Evolutionary conservation across 2,113 vertebrate genomes (phyloP), one percentile per base, ranked within the genome.

Genomic region (Cathartes aura): DNA sequence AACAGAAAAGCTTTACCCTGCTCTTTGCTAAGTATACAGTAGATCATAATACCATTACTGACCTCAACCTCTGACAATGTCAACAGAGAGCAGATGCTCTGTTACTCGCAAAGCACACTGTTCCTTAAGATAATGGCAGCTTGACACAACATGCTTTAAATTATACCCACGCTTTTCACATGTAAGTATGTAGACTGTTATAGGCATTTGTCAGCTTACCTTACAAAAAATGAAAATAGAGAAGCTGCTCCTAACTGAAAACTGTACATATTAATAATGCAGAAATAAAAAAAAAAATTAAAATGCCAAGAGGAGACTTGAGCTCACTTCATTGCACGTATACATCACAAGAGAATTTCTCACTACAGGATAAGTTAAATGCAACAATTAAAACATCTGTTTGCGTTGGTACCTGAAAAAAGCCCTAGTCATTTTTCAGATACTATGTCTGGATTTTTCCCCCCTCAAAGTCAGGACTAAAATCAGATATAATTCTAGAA

Each of bases 31-130:
- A 89, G 70, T 8, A 76, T 38, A 82, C 93, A 96, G 93, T 73
- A 85, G 89, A 75, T 82, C 76, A 93, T 71, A 92, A 97, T 83
- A 82, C 84, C 95, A 95, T 96, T 97, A 96, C 90, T 96, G 93
- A 95, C 90, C 90, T 85, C 90, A n/a, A 73, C 72, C 88, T 93
- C 91, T 83, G 92, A 90, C 88, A 96, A 87, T 94, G 97, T 97
- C 98, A 98, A 97, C 95, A 98, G 91, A 94, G 83, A 97, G 82
- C 97, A 98, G 96, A 95, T 98, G 97, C 93, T 97, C 87, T 36
- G 4, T 84, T 71, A 42, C 84, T 70, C 71, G 79, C 72, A 96
- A 75, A 89, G 81, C 92, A 64, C 38, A 6, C 74, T 40, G 71
- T 48, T 88, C 82, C 76, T 73, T n/a, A 73, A 62, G 62, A 84